Base-by-base conservation (phyloP, 2,888 invertebrate genomes). In the Esperia sulphurella region DNA sequence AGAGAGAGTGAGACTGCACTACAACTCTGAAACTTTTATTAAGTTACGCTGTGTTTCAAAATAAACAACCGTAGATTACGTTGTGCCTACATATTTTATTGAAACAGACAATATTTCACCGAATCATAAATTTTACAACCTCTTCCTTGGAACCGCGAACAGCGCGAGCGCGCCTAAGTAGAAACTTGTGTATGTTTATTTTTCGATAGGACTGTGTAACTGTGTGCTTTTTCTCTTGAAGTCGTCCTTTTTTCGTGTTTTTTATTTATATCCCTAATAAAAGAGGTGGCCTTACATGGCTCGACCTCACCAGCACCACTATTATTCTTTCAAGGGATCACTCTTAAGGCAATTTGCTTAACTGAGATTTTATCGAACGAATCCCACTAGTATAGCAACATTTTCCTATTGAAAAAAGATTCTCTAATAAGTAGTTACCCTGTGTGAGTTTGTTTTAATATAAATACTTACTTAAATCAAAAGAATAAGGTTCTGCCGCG, bases 201-300 rank as follows among this genome's bases (percentile, higher is more conserved):
- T 86, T 88, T 76, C 83, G 88, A 89, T 89, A 89, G 86, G 81
- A 71, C 83, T 80, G 79, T 78, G 85, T 84, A 84, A 82, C 80
- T 69, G 79, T 78, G 79, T 75, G 77, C 75, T 74, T 80, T 82
- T 83, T 80, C 80, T 80, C 71, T 79, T 74, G 71, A 75, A 74
- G 70, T 58, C 61, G 61, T 74, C 41, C 39, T 48, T 61, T 63
- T 58, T 61, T 54, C 48, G 50, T 47, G 51, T n/a, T 12, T 31
- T 60, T 83, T 83, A 78, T 79, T 80, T 75, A 73, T 79, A 76
- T 68, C 69, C 75, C 76, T 76, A 83, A 86, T 85, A 87, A 86
- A 86, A 80, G 79, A 71, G 71, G 74, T 77, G 75, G 74, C 73
- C 71, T 72, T 72, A 74, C 74, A 69, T 65, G 66, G 64, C 52